phyloP scores from a whole-genome alignment of 2,888 invertebrate species.

The Zygogramma bicolorata region DNA sequence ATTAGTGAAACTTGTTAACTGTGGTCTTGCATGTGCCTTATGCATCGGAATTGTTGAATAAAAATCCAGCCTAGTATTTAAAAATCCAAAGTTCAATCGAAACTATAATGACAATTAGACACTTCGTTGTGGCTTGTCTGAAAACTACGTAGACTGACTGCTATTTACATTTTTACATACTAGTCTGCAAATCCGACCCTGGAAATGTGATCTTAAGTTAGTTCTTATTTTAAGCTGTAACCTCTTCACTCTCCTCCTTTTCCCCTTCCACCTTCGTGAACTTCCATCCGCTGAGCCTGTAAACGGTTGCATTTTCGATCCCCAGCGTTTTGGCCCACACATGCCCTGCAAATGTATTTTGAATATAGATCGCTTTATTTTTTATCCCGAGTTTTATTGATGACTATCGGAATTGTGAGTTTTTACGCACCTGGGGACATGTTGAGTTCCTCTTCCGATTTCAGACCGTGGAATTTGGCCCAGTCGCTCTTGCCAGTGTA shows the following conservation, averaged over 20 bases:
- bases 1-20: background rate
- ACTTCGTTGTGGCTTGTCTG: background rate
- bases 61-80: background rate
- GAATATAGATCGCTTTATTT: constrained; percentile 43
- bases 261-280: constrained; percentile 40
- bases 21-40: background rate
- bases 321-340: constrained; percentile 72
- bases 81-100: background rate
- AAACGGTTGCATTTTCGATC: constrained; percentile 71
- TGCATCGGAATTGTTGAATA: background rate
- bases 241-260: background rate
- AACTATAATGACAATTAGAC: no score
- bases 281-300: constrained; percentile 70
- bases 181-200: background rate
- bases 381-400: constrained; percentile 42
- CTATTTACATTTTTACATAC: background rate
- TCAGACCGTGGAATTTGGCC: constrained; percentile 76
- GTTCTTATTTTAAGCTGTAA: background rate
- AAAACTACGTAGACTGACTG: background rate
- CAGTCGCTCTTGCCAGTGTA: constrained; percentile 75
- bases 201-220: background rate
- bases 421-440: constrained; percentile 70
- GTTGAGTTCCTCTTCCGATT: constrained; percentile 71
- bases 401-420: background rate
- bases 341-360: constrained; percentile 66